A percentile compares a stretch with the other conserved stretches of the same genome.
These are phyloP conservation scores for Ambastaia sidthimunki DNA, from an alignment of 2,797 vertebrate genomes.

Conservation along the genomic window DNA sequence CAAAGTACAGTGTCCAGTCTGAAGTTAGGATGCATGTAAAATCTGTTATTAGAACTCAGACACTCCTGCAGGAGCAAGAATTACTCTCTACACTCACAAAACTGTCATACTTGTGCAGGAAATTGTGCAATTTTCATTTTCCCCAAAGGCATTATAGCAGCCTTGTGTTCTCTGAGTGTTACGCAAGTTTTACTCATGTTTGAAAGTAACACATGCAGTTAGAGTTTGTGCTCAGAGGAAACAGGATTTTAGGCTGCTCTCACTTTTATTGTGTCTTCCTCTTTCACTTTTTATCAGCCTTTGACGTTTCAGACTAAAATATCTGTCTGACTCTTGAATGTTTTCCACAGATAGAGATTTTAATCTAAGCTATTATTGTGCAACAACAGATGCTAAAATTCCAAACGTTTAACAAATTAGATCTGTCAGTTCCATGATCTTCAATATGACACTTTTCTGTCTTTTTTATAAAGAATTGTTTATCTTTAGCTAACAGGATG, in stretches of 20 bases:
- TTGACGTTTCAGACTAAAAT: slow-evolving; percentile 10
- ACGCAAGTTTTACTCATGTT: neutral
- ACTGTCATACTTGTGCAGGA: neutral
- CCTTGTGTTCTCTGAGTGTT: neutral
- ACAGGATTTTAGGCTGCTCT: neutral
- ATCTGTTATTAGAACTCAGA: neutral
- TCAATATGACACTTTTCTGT: neutral
- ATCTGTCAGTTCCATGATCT: neutral
- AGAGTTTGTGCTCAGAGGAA: neutral
- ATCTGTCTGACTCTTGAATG: neutral
- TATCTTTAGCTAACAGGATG: neutral
- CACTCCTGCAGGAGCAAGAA: neutral
- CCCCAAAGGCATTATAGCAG: neutral
- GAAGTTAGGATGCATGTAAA: neutral
- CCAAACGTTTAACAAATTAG: neutral
- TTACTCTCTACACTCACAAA: neutral
- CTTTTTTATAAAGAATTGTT: neutral
- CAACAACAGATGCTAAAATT: neutral
- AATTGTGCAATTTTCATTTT: neutral
- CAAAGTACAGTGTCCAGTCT: neutral
- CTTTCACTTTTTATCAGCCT: neutral
- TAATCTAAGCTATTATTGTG: neutral
- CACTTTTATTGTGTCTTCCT: neutral
- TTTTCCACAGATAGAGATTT: neutral
- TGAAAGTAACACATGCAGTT: neutral